These are phyloP conservation scores for Popillia japonica DNA, from an alignment of 1,140 invertebrate genomes.

Conservation along the genomic window DNA sequence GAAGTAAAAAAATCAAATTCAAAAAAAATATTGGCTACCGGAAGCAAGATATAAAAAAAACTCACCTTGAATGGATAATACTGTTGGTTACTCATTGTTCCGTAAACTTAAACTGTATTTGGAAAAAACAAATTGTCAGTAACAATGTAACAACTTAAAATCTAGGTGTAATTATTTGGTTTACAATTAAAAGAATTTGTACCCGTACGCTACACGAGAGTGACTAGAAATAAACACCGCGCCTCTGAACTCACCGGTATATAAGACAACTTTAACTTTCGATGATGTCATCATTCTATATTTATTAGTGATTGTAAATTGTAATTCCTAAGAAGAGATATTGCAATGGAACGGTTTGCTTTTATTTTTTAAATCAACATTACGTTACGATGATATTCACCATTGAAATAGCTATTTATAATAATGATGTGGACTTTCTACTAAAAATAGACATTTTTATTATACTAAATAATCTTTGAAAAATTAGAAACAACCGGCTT, in stretches of 20 bases:
- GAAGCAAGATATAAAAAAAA: constrained; percentile 3
- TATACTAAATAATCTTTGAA: neutral
- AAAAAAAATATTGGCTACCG: too few relatives aligned
- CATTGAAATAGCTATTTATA: neutral
- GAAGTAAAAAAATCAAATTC: too few relatives aligned
- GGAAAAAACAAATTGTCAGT: constrained; percentile 41
- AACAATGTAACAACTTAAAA: neutral
- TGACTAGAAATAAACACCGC: constrained; percentile 33
- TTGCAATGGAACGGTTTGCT: constrained; percentile 6
- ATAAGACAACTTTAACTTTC: constrained; percentile 30
- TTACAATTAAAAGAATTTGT: neutral
- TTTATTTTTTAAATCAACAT: neutral
- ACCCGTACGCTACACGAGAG: constrained; percentile 10
- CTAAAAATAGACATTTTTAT: constrained; percentile 8
- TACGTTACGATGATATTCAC: neutral
- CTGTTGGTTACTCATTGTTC: constrained; percentile 57
- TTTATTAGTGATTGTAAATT: constrained; percentile 24
- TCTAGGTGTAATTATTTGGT: neutral
- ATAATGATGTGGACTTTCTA: neutral
- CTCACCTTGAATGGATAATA: constrained; percentile 60
- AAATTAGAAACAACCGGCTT: neutral
- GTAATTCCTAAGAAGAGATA: constrained; percentile 10
- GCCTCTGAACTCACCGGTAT: constrained; percentile 20
- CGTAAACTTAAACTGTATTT: constrained; percentile 47
- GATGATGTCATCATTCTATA: constrained; percentile 38